Base-by-base conservation (phyloP, 2,888 invertebrate species). In the Chalcosyrphus nemorum region DNA sequence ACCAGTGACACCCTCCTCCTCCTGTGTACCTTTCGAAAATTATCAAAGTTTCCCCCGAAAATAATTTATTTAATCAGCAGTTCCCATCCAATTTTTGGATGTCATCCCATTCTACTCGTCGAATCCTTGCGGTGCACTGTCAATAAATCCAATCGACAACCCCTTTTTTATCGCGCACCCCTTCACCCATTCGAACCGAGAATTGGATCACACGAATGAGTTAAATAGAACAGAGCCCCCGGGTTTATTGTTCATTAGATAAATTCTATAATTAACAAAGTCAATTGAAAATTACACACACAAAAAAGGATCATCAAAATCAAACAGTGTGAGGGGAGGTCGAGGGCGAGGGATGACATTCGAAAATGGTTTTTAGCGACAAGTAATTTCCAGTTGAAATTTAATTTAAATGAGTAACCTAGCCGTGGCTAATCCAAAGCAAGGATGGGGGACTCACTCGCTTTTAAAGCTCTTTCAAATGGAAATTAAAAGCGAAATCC, bases 271-370 rank as follows among this genome's bases (percentile, higher is more conserved):
- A 84, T 84, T 84, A 84, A 75, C 74, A 68, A 59, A 84, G 84
- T 80, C 84, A 84, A 84, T 84, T 80, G 84, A 80, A 80, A 84
- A 70, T 84, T 75, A 84, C 74, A 80, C 68, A 68, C 59, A 32
- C 24, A 84, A 84, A 82, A 84, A 84, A 80, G 80, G 74, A 80
- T 70, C 80, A 68, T n/a, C n/a, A n/a, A n/a, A n/a, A n/a, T n/a
- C n/a, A n/a, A n/a, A n/a, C n/a, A n/a, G n/a, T n/a, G n/a, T n/a
- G n/a, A n/a, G n/a, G n/a, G n/a, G n/a, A n/a, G n/a, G n/a, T n/a
- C n/a, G n/a, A n/a, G n/a, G 29, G 32, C 9, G 52, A 19, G 43
- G 32, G 54, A 56, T 78, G 77, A 72, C 56, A 68, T 72, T 72
- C 45, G 57, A 32, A 57, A 76, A 56, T 41, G 45, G 54, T 68